These are phyloP conservation scores for Leptothorax acervorum DNA, from an alignment of 2,888 invertebrate species.

Conservation along the genomic window DNA sequence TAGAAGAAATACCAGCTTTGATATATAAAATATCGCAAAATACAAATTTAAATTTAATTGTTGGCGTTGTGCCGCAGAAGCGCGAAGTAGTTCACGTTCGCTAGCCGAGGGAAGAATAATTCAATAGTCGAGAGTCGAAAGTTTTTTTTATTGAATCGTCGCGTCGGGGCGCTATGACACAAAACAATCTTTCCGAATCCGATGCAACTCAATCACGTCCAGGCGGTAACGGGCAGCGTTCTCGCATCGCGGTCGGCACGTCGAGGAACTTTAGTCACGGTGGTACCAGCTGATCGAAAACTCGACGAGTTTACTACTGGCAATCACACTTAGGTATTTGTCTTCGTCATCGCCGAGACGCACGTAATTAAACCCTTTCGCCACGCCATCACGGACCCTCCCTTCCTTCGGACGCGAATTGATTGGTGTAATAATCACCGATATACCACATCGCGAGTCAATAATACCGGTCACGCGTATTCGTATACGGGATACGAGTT, in stretches of 20 bases:
- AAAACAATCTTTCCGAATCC: slow-evolving; percentile 10
- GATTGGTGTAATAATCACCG: slow-evolving; percentile 50
- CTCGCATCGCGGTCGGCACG: slow-evolving; percentile 22
- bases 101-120: background rate
- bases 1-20: background rate
- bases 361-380: slow-evolving; percentile 65
- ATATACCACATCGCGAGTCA: slow-evolving; percentile 47
- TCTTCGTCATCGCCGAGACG: slow-evolving; percentile 58
- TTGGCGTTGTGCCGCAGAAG: slow-evolving; percentile 61
- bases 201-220: slow-evolving; percentile 42
- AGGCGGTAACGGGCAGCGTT: slow-evolving; percentile 20
- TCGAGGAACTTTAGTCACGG: slow-evolving; percentile 41
- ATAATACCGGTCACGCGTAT: slow-evolving; percentile 34
- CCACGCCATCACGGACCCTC: slow-evolving; percentile 44
- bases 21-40: background rate
- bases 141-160: slow-evolving; percentile 13
- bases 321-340: slow-evolving; percentile 55
- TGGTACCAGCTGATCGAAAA: slow-evolving; percentile 55
- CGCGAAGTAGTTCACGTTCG: slow-evolving; percentile 54
- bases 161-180: background rate
- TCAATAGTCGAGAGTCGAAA: background rate
- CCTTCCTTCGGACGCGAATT: slow-evolving; percentile 37
- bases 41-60: slow-evolving; percentile 22
- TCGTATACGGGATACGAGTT: background rate
- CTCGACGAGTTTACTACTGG: slow-evolving; percentile 54